Conservation (phyloP, 2,888 invertebrate species). For the Nasonia oneida region DNA sequence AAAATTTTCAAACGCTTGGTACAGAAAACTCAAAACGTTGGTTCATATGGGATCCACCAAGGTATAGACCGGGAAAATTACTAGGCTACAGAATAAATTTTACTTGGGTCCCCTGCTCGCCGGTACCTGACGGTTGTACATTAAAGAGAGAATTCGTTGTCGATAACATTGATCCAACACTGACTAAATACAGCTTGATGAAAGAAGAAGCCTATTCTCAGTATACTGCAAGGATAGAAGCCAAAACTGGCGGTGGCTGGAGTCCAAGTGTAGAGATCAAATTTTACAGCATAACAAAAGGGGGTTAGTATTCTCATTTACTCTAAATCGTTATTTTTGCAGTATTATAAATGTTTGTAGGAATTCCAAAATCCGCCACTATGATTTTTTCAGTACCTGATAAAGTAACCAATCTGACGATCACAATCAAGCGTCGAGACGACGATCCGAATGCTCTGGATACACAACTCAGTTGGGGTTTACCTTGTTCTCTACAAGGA, state of each 20-base stretch:
- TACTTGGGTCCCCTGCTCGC: conserved; percentile 65
- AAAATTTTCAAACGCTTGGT: conserved; percentile 42
- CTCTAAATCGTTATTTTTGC: neutral
- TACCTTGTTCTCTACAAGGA: conserved; percentile 72
- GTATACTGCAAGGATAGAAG: conserved; percentile 69
- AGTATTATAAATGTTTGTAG: neutral
- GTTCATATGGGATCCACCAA: conserved; percentile 65
- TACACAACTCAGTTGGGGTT: conserved; percentile 70
- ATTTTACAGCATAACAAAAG: conserved; percentile 65
- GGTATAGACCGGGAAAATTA: conserved; percentile 70
- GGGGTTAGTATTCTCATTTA: conserved; percentile 47
- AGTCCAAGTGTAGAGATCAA: conserved; percentile 57
- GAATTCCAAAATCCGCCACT: neutral
- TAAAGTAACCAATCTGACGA: conserved; percentile 66
- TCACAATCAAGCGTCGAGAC: conserved; percentile 12
- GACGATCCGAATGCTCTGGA: conserved; percentile 67
- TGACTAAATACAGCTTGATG: conserved; percentile 57
- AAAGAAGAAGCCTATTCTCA: conserved; percentile 66
- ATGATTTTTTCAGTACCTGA: conserved; percentile 67
- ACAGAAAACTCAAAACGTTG: conserved; percentile 34
- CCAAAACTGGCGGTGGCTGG: conserved; percentile 72
- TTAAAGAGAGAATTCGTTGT: conserved; percentile 41
- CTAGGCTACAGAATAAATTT: conserved; percentile 67
- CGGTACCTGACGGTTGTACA: conserved; percentile 69
- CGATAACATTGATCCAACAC: conserved; percentile 58